phyloP scores from a whole-genome alignment of 2,113 vertebrate genomes.

The Deroptyus accipitrinus region DNA sequence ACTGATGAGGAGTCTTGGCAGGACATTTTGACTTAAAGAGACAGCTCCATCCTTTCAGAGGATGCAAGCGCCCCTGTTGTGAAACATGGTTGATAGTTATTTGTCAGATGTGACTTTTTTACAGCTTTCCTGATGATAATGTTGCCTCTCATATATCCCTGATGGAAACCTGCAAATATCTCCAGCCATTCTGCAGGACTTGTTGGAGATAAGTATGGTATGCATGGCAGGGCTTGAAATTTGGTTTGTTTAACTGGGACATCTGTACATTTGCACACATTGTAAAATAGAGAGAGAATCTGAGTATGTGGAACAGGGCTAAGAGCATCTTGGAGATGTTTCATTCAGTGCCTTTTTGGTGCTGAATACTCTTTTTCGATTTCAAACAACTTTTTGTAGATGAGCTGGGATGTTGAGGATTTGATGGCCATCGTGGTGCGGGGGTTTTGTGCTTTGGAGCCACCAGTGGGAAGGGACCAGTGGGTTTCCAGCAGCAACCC shows the following conservation, averaged over 20 bases:
- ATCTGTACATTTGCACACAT: background rate
- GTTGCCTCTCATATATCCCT: constrained; percentile 23
- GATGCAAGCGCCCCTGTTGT: constrained; percentile 18
- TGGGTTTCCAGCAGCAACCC: background rate
- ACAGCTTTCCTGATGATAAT: constrained; percentile 38
- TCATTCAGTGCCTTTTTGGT: background rate
- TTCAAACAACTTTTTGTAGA: background rate
- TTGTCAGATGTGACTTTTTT: constrained; percentile 65
- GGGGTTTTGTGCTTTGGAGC: background rate
- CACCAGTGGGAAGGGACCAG: background rate
- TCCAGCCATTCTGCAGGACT: constrained; percentile 14
- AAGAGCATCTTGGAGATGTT: background rate
- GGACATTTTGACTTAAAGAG: constrained; percentile 34
- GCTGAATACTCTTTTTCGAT: background rate
- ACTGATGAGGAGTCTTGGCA: constrained; percentile 52
- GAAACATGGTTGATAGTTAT: constrained; percentile 41
- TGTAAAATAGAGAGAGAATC: background rate
- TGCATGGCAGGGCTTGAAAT: background rate
- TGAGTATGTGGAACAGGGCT: background rate
- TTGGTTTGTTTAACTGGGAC: background rate
- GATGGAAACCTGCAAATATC: constrained; percentile 6
- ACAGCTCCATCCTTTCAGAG: constrained; percentile 2
- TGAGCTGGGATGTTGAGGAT: background rate
- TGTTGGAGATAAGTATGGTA: constrained; percentile 42
- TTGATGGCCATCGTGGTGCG: background rate